Base-by-base conservation (phyloP, 1,140 invertebrate genomes). In the Dreissena polymorpha region DNA sequence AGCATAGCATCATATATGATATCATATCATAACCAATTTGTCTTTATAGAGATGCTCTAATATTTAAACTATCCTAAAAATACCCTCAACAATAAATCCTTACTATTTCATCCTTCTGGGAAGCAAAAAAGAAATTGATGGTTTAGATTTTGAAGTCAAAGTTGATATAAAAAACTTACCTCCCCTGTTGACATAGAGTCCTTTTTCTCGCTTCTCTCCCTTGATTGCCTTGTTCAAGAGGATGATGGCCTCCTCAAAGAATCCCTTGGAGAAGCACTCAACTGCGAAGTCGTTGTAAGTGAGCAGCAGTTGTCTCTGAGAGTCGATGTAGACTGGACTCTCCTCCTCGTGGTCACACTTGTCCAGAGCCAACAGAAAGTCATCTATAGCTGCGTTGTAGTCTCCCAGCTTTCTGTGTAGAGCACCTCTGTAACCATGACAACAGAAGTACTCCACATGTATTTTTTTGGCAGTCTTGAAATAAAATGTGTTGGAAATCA, bases 221-320 rank as follows among this genome's bases (percentile, higher is more conserved):
- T 92, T 92, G 63, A 93, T 90, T 18, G 92, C 92, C 82, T 92
- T 93, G 77, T 93, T 93, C 16, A 93, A 76, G 51, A 93, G 83
- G 10, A 91, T 89, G 25, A 93, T 90, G 12, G 92, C 91, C 72
- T 93, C 92, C 16, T 93, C 91, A 83, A 89, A 93, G 78, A 87
- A 92, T 23, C 88, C 85, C 71, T 93, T 93, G 21, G 86, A 84
- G 82, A 92, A 93, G 67, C 92, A 93, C 74, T 93, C 91, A 5
- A 93, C 90, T 60, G 92, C 91, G 88, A 93, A 93, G 86, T 93
- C 92, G 84, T 93, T 93, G 83, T 92, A 93, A 0, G 92, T 93
- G 13, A 93, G 85, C 25, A 93, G 83, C 0, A 93, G 86, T 80
- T 93, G 92, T 71, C 92, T 85, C 85, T 93, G 92, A 16, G 92